Percentiles rank a stretch among this genome's conserved stretches.
These are phyloP conservation scores for Drosophila nasuta DNA, from an alignment of 1,140 invertebrate species.

Conservation along the genomic window DNA sequence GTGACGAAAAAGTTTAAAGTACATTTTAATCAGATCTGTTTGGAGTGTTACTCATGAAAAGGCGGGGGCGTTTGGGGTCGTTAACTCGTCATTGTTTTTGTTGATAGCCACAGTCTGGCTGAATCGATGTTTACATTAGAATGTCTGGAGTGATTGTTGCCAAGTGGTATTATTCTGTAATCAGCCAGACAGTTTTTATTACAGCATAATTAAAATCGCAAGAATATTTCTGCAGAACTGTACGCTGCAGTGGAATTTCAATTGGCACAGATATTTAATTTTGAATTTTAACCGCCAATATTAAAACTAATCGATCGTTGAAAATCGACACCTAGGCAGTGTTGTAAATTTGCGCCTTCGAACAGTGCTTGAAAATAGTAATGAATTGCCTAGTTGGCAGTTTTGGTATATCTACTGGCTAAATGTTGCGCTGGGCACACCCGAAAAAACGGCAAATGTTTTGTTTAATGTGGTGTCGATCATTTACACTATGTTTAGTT, in stretches of 20 bases:
- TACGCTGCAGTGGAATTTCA: slow-evolving; percentile 5
- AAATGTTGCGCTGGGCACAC: no score
- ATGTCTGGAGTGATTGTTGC: slow-evolving; percentile 37
- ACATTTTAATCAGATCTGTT: slow-evolving; percentile 31
- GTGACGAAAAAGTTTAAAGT: slow-evolving; percentile 63
- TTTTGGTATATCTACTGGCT: no score
- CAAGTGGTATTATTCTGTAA: slow-evolving; percentile 42
- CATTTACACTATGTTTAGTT: slow-evolving; percentile 15
- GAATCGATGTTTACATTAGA: slow-evolving; percentile 17
- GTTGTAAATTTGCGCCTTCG: no score
- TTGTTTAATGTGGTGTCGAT: slow-evolving; percentile 69
- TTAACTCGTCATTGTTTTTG: not conserved
- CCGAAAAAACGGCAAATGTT: slow-evolving; percentile 11
- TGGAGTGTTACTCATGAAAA: slow-evolving; percentile 20
- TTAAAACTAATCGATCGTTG: not conserved
- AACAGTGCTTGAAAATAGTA: not conserved
- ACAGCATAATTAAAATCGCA: slow-evolving; percentile 36
- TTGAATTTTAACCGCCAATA: slow-evolving; percentile 21
- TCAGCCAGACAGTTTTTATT: slow-evolving; percentile 65
- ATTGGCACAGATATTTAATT: no score
- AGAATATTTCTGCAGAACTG: slow-evolving; percentile 9
- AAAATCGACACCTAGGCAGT: no score
- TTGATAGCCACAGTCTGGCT: slow-evolving; percentile 20
- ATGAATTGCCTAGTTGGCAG: no score
- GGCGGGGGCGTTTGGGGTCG: slow-evolving; percentile 40